Evolutionary conservation across 2,797 vertebrate species (phyloP), one percentile per base, ranked within the genome.

Genomic region (Tapirus indicus): DNA sequence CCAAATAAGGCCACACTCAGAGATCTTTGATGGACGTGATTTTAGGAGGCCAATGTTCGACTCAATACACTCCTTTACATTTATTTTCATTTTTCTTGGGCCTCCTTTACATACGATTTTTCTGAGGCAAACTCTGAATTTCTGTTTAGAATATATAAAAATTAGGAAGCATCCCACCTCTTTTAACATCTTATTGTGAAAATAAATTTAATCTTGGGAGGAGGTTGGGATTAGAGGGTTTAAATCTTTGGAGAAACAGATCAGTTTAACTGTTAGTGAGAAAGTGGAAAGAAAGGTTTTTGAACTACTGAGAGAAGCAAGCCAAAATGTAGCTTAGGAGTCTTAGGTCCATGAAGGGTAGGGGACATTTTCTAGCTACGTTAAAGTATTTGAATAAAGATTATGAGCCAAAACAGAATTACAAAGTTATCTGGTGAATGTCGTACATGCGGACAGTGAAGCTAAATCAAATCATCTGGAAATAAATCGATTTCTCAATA

Each of bases 231-330:
- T 68, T 79, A 64, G 6, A 32, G 25, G 2, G 1, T 78, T 94
- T 85, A 72, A 94, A 77, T 87, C 25, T 69, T 69, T 86, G 13
- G 35, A 92, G 44, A 23, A 88, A 75, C 9, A n/a, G 21, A 80
- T 79, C 11, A 68, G 12, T 64, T 62, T 82, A 69, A 82, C 4
- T 82, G 13, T 52, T 83, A 32, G 23, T 68, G 25, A 93, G 3
- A 38, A 38, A 1, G 17, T n/a, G 0, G 14, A 82, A 80, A 3
- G 16, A 9, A 93, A 94, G 10, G 0, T 10, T 44, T 29, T 32
- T 18, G 17, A 10, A 58, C 6, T 49, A 35, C 49, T 35, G 23
- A 93, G 58, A 74, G 38, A 54, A 69, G 6, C 13, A 91, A 62
- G n/a, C 20, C 27, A 75, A 92, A 66, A 52, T 20, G 21, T 16